phyloP scores from a whole-genome alignment of 2,888 invertebrate genomes.

The Agrochola lychnidis region DNA sequence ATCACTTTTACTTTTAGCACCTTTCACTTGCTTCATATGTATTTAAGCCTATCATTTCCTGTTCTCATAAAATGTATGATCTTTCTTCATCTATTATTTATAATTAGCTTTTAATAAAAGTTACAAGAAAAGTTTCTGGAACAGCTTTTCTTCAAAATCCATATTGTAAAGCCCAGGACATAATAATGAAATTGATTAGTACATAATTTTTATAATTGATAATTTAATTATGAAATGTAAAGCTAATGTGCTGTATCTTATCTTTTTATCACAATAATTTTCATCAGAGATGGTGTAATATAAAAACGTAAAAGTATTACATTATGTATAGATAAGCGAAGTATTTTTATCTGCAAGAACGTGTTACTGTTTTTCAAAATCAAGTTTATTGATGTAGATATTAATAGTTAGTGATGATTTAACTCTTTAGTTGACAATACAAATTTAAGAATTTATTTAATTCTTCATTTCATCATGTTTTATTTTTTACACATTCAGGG shows the following conservation, averaged over 20 bases:
- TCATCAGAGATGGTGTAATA: conserved; percentile 20
- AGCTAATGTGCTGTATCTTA: conserved; percentile 51
- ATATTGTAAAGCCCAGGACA: not conserved
- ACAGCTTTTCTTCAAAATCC: not conserved
- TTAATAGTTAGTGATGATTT: conserved; percentile 1
- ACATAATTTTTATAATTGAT: not conserved
- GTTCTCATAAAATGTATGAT: not conserved
- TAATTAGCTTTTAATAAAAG: not conserved
- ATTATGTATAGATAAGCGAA: conserved; percentile 36
- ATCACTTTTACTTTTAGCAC: conserved; percentile 60
- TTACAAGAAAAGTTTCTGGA: not conserved
- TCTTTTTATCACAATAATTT: conserved; percentile 35
- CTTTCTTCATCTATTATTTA: not conserved
- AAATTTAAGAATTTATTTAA: not conserved
- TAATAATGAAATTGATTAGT: not conserved
- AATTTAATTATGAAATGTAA: conserved; percentile 30
- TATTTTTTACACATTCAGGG: not conserved
- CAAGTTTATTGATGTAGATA: not conserved
- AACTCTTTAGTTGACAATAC: not conserved
- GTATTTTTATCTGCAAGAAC: conserved; percentile 5
- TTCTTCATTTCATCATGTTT: not conserved
- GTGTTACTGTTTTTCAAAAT: conserved; percentile 14
- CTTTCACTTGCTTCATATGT: conserved; percentile 55
- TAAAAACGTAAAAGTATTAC: conserved; percentile 25
- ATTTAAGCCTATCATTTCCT: conserved; percentile 1